Conservation (phyloP, 2,797 vertebrate species). For the Trachurus trachurus region DNA sequence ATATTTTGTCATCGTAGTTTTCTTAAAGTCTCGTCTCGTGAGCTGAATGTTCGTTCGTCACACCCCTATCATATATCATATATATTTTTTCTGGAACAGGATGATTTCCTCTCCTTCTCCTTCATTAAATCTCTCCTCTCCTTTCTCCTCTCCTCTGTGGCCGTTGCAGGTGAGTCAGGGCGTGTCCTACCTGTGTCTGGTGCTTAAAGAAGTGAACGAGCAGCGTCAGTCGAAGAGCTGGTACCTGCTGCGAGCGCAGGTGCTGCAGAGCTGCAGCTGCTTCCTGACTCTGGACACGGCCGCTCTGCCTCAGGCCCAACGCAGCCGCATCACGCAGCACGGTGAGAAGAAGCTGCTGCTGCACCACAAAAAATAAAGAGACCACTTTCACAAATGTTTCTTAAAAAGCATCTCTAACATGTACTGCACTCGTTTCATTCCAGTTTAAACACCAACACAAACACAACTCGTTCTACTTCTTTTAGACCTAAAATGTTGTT, state of each 20-base stretch:
- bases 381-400: no score
- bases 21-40: no score
- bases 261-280: conserved; percentile 85
- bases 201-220: conserved; percentile 86
- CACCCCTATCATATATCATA: no score
- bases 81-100: no score
- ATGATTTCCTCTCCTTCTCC: no score
- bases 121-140: background rate
- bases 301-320: conserved; percentile 78
- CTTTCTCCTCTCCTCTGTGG: background rate
- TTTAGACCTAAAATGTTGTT: no score
- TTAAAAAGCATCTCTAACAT: no score
- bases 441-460: no score
- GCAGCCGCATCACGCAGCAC: conserved; percentile 80
- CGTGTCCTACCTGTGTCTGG: conserved; percentile 82
- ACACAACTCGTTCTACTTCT: no score
- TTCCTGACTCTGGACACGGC: conserved; percentile 88
- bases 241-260: conserved; percentile 91
- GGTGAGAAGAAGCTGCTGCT: conserved; percentile 78
- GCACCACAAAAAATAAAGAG: background rate
- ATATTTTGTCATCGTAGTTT: no score
- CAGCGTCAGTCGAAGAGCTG: conserved; percentile 89
- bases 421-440: no score
- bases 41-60: no score
- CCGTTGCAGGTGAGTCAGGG: conserved; percentile 86